These are phyloP conservation scores for Prunella strophiata DNA, from an alignment of 2,797 vertebrate species.

Conservation along the genomic window DNA sequence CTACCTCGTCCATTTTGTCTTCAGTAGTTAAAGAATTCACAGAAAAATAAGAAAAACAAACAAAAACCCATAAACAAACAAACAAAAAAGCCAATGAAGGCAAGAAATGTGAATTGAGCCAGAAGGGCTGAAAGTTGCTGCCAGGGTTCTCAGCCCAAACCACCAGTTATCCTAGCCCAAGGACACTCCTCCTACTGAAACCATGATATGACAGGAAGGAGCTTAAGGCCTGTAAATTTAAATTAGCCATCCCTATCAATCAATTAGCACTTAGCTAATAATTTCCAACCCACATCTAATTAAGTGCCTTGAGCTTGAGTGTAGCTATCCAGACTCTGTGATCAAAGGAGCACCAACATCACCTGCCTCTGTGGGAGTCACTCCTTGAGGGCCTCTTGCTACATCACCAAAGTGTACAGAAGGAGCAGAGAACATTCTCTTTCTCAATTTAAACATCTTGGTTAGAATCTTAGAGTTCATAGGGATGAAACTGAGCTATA, in stretches of 20 bases:
- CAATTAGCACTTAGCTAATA: not conserved
- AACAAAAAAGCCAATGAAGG: not conserved
- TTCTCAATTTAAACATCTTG: not conserved
- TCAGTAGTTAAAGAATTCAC: not conserved
- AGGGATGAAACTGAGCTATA: not conserved
- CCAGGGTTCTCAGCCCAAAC: not conserved
- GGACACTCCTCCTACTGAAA: fast-evolving
- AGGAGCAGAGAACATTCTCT: not conserved
- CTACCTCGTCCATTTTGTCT: not conserved
- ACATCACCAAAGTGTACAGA: not conserved
- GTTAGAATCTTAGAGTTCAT: not conserved
- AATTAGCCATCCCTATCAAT: not conserved
- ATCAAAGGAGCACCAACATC: not conserved
- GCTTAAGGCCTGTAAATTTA: not conserved
- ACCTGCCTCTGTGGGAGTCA: not conserved
- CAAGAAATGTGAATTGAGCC: not conserved
- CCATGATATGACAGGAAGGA: fast-evolving
- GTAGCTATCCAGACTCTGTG: not conserved
- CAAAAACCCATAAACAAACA: not conserved
- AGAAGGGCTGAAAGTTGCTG: not conserved
- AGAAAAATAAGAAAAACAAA: not conserved
- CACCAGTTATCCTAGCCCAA: fast-evolving
- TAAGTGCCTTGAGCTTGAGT: not conserved
- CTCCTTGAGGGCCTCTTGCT: not conserved
- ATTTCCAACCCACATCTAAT: not conserved